phyloP scores from a whole-genome alignment of 2,888 invertebrate genomes.

The Punctoribates punctum region DNA sequence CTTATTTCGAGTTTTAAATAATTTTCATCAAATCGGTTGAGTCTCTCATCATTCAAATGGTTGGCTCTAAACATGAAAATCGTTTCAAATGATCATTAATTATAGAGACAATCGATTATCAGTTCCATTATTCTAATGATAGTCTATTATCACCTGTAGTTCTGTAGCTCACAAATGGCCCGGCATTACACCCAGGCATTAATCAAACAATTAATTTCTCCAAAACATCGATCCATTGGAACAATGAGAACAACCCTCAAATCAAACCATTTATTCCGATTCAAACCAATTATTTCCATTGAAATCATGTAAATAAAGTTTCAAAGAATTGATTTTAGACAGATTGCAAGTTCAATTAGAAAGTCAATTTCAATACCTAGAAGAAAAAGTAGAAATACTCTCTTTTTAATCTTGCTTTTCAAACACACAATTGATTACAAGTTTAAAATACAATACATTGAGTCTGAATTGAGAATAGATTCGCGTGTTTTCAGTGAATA shows the following conservation, averaged over 20 bases:
- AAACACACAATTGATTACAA: no score
- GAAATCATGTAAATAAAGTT: no score
- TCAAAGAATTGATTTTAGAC: no score
- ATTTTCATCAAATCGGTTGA: neutral
- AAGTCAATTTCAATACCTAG: no score
- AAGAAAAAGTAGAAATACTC: no score
- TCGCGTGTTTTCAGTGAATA: no score
- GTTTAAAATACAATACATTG: no score
- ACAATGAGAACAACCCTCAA: neutral
- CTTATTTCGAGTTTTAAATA: neutral
- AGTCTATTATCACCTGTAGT: constrained; percentile 22
- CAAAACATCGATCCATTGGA: neutral
- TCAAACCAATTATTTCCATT: no score
- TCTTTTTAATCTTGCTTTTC: no score
- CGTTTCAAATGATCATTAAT: constrained; percentile 17
- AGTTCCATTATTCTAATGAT: neutral
- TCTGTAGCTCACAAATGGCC: neutral
- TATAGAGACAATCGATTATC: neutral
- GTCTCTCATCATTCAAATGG: neutral
- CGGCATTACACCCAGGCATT: neutral
- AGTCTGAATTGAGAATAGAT: no score
- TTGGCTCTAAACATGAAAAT: neutral
- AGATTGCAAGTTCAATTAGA: no score
- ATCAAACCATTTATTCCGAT: no score
- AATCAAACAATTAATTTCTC: neutral